These are phyloP conservation scores for Eolophus roseicapilla DNA, from an alignment of 2,113 vertebrate species.

Conservation along the genomic window DNA sequence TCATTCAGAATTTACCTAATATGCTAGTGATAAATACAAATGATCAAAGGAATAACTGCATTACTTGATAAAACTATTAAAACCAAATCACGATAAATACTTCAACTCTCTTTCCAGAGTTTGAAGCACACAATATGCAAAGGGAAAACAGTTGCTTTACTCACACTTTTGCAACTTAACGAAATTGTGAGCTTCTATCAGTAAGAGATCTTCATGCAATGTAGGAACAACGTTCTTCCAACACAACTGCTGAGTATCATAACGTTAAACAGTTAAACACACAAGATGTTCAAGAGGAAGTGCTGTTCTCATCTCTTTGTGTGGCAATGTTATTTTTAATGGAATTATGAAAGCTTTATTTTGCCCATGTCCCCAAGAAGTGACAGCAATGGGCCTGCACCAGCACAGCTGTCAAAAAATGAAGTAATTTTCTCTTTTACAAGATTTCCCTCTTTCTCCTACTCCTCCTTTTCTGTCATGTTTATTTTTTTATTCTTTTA, in stretches of 20 bases:
- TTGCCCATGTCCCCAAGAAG: neutral
- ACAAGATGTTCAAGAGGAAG: neutral
- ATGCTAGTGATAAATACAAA: neutral
- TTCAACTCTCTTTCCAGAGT: neutral
- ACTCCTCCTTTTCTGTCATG: neutral
- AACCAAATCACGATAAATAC: neutral
- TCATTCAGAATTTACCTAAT: neutral
- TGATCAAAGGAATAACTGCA: neutral
- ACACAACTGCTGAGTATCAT: neutral
- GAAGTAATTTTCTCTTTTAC: neutral
- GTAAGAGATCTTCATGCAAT: rapidly evolving
- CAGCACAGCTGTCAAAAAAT: neutral
- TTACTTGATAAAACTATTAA: neutral
- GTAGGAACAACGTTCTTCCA: neutral
- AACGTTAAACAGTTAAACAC: neutral
- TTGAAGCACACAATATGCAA: neutral
- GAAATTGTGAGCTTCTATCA: neutral
- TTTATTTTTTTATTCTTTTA: neutral
- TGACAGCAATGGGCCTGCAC: neutral
- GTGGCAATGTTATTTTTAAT: neutral
- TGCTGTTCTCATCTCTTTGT: neutral
- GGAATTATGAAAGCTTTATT: neutral
- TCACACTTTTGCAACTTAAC: neutral
- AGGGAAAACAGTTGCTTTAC: neutral
- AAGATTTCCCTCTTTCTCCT: neutral